These are phyloP conservation scores for Psettodes erumei DNA, from an alignment of 2,113 vertebrate genomes.

Conservation along the genomic window DNA sequence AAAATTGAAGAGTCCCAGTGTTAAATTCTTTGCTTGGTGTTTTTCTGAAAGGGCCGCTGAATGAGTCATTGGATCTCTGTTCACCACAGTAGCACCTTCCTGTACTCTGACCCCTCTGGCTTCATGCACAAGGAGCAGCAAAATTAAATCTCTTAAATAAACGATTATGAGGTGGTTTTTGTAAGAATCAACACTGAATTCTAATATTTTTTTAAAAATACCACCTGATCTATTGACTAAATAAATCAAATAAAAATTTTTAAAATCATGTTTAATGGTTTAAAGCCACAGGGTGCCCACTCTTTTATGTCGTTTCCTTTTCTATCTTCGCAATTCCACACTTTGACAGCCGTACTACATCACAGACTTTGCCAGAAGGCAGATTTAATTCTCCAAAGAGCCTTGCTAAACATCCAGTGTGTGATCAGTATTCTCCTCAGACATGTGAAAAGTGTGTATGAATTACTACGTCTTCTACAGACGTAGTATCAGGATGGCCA, in stretches of 20 bases:
- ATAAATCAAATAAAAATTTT: too few relatives aligned
- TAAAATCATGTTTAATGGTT: too few relatives aligned
- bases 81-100: too few relatives aligned
- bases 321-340: not conserved
- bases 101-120: too few relatives aligned
- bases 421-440: slow-evolving; percentile 10
- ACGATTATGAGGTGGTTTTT: too few relatives aligned
- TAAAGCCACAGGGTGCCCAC: not conserved
- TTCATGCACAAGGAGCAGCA: too few relatives aligned
- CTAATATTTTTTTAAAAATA: not conserved
- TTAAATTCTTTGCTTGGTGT: too few relatives aligned
- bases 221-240: not conserved
- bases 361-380: slow-evolving; percentile 24
- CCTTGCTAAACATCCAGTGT: slow-evolving; percentile 2
- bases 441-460: not conserved
- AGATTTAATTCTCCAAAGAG: slow-evolving; percentile 35
- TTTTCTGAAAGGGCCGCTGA: too few relatives aligned
- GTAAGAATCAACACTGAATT: not conserved
- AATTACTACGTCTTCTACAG: not conserved
- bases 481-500: too few relatives aligned
- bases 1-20: too few relatives aligned
- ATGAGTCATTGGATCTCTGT: too few relatives aligned
- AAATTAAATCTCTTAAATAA: too few relatives aligned
- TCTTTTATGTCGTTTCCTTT: not conserved
- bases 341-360: slow-evolving; percentile 23